phyloP scores from a whole-genome alignment of 1,140 invertebrate genomes.

The Harpegnathos saltator region DNA sequence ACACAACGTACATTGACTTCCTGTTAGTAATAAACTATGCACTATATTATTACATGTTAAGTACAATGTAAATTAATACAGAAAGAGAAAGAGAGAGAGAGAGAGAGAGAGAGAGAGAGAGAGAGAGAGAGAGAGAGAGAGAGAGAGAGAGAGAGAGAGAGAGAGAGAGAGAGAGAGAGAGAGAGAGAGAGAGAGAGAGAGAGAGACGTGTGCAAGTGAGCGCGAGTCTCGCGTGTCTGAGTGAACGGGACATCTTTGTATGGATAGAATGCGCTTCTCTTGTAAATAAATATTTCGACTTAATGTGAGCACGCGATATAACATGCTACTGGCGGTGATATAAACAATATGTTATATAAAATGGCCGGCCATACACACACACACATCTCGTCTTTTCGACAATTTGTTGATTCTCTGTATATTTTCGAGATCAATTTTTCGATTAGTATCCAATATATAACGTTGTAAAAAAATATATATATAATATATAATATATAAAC shows the following conservation, averaged over 20 bases:
- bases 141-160: too few species aligned
- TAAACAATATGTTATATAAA: background rate
- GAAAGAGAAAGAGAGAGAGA: background rate
- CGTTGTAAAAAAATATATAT: conserved; percentile 44
- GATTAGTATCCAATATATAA: conserved; percentile 43
- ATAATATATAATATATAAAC: conserved; percentile 54
- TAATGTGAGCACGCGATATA: background rate
- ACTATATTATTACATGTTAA: conserved; percentile 15
- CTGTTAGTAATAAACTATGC: conserved; percentile 12
- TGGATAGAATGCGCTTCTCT: conserved; percentile 18
- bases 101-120: too few species aligned
- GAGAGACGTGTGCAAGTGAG: too few species aligned
- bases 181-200: too few species aligned
- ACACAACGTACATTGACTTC: too few species aligned
- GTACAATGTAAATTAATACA: conserved; percentile 22
- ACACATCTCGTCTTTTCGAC: conserved; percentile 37
- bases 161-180: too few species aligned
- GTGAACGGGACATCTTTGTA: background rate
- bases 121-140: too few species aligned
- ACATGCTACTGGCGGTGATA: background rate
- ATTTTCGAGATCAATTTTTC: conserved; percentile 69
- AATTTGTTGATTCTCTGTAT: conserved; percentile 58
- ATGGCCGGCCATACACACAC: background rate
- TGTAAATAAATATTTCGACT: conserved; percentile 68
- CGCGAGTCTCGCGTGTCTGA: background rate